Evolutionary conservation across 92 coral and sea anemone species (phyloP), one percentile per base, ranked within the genome.

Genomic region (Porites cylindrica): DNA sequence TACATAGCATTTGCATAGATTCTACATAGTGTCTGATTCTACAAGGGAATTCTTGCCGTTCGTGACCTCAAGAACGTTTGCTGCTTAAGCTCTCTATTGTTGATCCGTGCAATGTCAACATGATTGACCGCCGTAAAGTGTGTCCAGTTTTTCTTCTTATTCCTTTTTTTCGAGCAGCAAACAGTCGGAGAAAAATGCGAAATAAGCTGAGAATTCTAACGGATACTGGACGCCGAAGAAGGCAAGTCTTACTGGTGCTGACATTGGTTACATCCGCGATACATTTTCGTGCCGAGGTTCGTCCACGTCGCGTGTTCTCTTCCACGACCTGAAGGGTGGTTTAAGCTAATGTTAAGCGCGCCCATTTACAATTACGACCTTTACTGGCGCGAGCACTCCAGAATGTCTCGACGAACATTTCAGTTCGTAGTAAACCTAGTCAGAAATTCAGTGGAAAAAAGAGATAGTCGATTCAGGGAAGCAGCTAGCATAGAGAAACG

Each of bases 401-500:
- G 82, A 52, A 26, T 83, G 23, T 73, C 82, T 16, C 43, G 11
- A 16, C 71, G 47, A 29, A 59, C 72, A 17, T 73, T 85, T 52
- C 47, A 72, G 11, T 23, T 58, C 65, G 17, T 54, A 29, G 32
- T 29, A 29, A 29, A 29, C 3, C 32, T 29, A 2, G 32, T 29
- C 32, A 29, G 32, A 29, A 29, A 29, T 29, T 29, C 32, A 29
- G 32, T 29, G 32, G 32, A 66, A 73, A 17, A 9, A 50, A 82
- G 78, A 4, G 32, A 29, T 29, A 26, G 29, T 26, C 29, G 29
- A 26, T 26, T 26, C 29, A 24, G 84, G 78, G 69, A 69, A 53
- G 90, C 90, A 1, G 60, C 77, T 18, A 11, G 58, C 9, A 52
- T 78, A 13, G 90, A 86, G 62, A 78, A 86, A 58, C 84, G 85